Percentiles rank a stretch among this genome's conserved stretches.
Conservation (phyloP, 2,888 invertebrate species). For the Tuta absoluta region DNA sequence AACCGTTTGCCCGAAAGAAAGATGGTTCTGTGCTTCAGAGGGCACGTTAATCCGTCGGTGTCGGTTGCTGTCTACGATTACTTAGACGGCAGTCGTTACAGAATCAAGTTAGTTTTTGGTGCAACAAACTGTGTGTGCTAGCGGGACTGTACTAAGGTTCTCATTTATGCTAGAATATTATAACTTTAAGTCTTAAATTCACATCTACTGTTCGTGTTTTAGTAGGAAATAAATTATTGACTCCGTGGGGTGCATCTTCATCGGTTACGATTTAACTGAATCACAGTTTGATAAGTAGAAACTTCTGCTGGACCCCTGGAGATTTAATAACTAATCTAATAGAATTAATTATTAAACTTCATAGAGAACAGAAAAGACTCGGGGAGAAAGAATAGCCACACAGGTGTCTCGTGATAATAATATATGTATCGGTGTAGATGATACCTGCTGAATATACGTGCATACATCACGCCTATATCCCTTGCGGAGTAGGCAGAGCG, state of each 20-base stretch:
- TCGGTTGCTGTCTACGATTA: too few species aligned
- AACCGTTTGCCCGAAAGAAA: too few species aligned
- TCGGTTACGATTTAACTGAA: slow-evolving; percentile 8
- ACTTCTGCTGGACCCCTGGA: slow-evolving; percentile 6
- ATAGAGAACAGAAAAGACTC: background rate
- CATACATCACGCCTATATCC: too few species aligned
- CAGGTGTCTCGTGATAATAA: too few species aligned
- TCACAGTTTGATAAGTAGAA: slow-evolving; percentile 5
- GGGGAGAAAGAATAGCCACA: background rate
- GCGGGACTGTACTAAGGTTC: background rate
- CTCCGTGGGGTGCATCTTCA: background rate
- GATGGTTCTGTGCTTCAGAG: too few species aligned
- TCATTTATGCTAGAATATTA: background rate
- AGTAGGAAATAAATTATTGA: background rate
- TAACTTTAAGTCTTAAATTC: background rate
- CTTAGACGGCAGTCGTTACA: too few species aligned
- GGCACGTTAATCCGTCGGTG: too few species aligned
- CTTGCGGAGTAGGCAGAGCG: too few species aligned
- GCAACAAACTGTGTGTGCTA: too few species aligned
- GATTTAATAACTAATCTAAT: slow-evolving; percentile 19
- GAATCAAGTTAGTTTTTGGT: too few species aligned
- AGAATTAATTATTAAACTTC: slow-evolving; percentile 17
- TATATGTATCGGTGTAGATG: too few species aligned
- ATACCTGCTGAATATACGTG: too few species aligned
- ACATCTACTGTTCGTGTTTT: slow-evolving; percentile 5